Evolutionary conservation across 2,888 invertebrate species (phyloP).

Genomic region (Zonitis immaculata): DNA sequence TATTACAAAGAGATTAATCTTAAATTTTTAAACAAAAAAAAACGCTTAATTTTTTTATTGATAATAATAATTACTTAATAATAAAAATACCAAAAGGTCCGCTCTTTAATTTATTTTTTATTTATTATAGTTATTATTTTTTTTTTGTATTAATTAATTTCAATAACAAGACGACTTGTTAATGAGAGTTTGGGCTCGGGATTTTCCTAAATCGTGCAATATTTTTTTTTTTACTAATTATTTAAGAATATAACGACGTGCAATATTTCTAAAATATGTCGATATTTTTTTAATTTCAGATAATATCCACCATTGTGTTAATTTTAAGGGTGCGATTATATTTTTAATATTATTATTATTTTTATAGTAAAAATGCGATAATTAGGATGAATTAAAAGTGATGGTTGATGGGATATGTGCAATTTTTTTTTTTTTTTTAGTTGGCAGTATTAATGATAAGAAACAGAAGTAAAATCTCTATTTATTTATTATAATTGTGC

Average conservation of each 20-base stretch:
- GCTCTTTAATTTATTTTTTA: constrained; percentile 16
- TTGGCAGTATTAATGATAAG: constrained; percentile 13
- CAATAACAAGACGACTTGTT: neutral
- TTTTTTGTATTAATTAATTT: neutral
- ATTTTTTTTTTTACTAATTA: too few species aligned
- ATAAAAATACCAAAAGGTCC: constrained; percentile 7
- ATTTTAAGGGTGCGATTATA: too few species aligned
- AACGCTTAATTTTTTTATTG: neutral
- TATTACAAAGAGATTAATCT: constrained; percentile 49
- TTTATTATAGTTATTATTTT: constrained; percentile 13
- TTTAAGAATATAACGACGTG: constrained; percentile 26
- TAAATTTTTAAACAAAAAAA: neutral
- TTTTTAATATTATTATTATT: neutral
- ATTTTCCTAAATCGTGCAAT: constrained; percentile 26
- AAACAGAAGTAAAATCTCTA: neutral
- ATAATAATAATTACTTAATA: neutral
- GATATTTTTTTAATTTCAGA: too few species aligned
- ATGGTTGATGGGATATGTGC: constrained; percentile 14
- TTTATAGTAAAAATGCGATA: too few species aligned
- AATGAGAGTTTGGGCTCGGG: constrained; percentile 19
- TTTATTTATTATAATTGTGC: constrained; percentile 10
- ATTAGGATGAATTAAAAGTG: too few species aligned
- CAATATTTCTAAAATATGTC: constrained; percentile 22
- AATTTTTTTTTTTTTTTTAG: constrained; percentile 14
- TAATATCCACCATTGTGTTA: too few species aligned